Evolutionary conservation across 1,140 invertebrate species (phyloP).

Genomic region (Drosophila nasuta): DNA sequence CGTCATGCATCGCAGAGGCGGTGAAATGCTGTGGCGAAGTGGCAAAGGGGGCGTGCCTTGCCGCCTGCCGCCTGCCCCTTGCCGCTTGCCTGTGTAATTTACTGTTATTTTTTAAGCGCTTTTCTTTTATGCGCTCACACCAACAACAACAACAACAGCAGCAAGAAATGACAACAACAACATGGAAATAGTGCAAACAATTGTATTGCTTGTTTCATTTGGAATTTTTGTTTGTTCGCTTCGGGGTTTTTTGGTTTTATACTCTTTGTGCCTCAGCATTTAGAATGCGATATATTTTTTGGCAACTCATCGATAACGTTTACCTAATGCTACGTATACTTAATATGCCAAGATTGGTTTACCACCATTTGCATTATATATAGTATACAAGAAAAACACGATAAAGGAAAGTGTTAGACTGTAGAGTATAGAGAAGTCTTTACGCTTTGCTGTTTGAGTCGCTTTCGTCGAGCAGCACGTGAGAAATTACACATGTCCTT

Average conservation of each 20-base stretch:
- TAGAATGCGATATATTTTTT: too few species aligned
- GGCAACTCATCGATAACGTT: too few species aligned
- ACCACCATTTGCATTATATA: too few species aligned
- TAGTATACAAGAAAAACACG: too few species aligned
- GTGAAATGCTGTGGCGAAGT: slow-evolving; percentile 13
- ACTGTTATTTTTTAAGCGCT: slow-evolving; percentile 81
- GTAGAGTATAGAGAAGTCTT: slow-evolving; percentile 4
- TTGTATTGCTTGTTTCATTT: slow-evolving; percentile 79
- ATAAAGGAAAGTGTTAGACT: too few species aligned
- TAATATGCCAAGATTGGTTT: too few species aligned
- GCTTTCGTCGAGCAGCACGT: slow-evolving; percentile 60
- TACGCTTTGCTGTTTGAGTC: background rate
- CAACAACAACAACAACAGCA: slow-evolving; percentile 18
- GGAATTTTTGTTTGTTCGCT: slow-evolving; percentile 37
- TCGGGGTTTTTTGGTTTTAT: slow-evolving; percentile 25
- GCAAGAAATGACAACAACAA: background rate
- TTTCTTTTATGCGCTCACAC: slow-evolving; percentile 66
- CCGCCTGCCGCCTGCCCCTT: background rate
- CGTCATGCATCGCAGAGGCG: slow-evolving; percentile 65
- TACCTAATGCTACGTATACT: too few species aligned
- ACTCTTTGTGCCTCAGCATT: background rate
- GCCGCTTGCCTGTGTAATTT: slow-evolving; percentile 71
- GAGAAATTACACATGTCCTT: slow-evolving; percentile 81
- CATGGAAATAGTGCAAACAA: slow-evolving; percentile 41
- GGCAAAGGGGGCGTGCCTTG: slow-evolving; percentile 21